A percentile compares a stretch with the other conserved stretches of the same genome.
phyloP scores from a whole-genome alignment of 1,140 invertebrate genomes.

The Rhysida immarginata region DNA sequence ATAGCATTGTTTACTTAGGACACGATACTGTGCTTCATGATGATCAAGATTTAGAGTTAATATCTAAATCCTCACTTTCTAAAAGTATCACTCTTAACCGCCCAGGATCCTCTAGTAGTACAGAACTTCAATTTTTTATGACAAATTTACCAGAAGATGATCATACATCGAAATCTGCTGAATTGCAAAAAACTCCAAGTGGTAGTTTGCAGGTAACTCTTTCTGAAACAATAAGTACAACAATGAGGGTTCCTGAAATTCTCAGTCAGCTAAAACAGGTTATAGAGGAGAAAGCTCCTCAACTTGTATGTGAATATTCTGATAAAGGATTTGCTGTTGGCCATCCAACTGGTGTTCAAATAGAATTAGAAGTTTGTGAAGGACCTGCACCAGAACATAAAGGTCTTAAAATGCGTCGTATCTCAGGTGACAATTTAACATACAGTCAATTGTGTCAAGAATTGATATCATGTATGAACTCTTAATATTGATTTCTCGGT shows the following conservation, averaged over 20 bases:
- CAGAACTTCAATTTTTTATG: no score
- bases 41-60: neutral
- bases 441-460: constrained; percentile 82
- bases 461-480: constrained; percentile 61
- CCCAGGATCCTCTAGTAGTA: neutral
- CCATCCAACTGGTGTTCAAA: constrained; percentile 70
- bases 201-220: constrained; percentile 47
- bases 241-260: constrained; percentile 58
- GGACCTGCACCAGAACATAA: constrained; percentile 34
- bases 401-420: constrained; percentile 72
- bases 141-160: constrained; percentile 8
- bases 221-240: constrained; percentile 54
- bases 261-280: constrained; percentile 64
- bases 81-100: neutral
- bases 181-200: constrained; percentile 30
- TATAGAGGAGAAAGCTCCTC: constrained; percentile 56
- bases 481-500: constrained; percentile 2
- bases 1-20: neutral
- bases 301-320: constrained; percentile 29
- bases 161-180: constrained; percentile 13
- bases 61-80: neutral
- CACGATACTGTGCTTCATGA: neutral
- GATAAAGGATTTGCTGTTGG: constrained; percentile 40
- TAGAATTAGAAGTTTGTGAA: constrained; percentile 67
- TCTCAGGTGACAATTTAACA: constrained; percentile 77